Base-by-base conservation (phyloP, 2,888 invertebrate species). In the Lasioglossum leucozonium region DNA sequence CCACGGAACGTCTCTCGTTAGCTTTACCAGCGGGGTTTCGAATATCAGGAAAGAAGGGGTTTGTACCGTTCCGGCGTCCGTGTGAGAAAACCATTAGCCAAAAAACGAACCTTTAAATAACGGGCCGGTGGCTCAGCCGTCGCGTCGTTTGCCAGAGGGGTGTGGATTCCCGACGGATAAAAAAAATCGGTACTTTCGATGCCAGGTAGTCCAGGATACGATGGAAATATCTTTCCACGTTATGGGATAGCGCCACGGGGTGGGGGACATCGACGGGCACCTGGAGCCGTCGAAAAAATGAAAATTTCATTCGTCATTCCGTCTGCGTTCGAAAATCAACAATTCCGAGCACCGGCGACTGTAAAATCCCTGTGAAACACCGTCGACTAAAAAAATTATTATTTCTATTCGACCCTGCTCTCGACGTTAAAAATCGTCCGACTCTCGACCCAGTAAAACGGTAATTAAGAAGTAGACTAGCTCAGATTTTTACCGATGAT, bases 71-170 rank as follows among this genome's bases (percentile, higher is more conserved):
- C 85, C 85, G 74, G 44, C 47, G 87, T 89, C 85, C 90, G 92
- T 93, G 93, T 93, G 93, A 93, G 93, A 93, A 92, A 93, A 93
- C 92, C 90, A 94, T 94, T 94, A 93, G 92, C 91, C 87, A 90
- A 89, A 90, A 62, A 91, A 90, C 90, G 89, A 89, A 90, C 93
- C 92, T 93, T 92, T 92, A 91, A 94, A 93, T 93, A 93, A 93
- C 92, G 93, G 91, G 84, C 88, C 73, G 87, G 87, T 90, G 88
- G 85, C 62, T 87, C 91, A 91, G 87, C 86, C 84, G 89, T 79
- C 81, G 89, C 84, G 89, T 78, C 81, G 89, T 79, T 67, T 82
- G 78, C 62, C 76, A 82, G 89, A 89, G 91, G 92, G 92, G 90
- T 90, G 90, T 90, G 90, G 92, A 91, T 91, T 30, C 30, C 30